These are phyloP conservation scores for Macropus fuliginosus DNA, from an alignment of 2,797 vertebrate genomes.

Conservation along the genomic window DNA sequence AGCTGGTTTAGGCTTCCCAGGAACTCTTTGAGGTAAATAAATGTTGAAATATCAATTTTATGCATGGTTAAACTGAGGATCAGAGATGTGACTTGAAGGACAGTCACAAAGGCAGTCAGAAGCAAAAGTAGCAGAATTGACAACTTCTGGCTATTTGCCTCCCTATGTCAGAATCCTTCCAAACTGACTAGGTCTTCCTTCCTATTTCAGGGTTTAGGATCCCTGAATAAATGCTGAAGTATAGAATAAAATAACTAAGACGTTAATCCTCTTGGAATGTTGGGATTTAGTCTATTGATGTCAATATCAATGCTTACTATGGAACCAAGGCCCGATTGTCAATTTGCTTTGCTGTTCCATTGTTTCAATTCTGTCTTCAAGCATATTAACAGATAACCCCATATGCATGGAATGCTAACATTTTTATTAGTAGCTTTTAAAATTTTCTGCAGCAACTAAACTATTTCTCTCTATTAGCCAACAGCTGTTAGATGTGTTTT, in stretches of 20 bases:
- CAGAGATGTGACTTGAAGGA: not conserved
- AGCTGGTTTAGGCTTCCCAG: not conserved
- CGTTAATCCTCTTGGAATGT: not conserved
- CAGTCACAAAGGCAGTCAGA: not conserved
- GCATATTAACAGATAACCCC: not conserved
- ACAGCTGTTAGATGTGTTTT: conserved; percentile 73
- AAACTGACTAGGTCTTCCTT: not conserved
- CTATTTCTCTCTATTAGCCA: conserved; percentile 76
- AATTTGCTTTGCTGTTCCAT: not conserved
- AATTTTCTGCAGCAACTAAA: conserved; percentile 55
- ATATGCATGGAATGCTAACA: conserved; percentile 21
- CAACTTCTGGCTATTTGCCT: not conserved
- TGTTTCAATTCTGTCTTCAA: conserved; percentile 20
- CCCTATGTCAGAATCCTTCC: not conserved
- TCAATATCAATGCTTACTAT: too few relatives aligned
- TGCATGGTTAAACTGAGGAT: not conserved
- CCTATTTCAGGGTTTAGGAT: not conserved
- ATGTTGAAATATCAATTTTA: conserved; percentile 11
- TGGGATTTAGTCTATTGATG: not conserved
- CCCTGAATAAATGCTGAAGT: not conserved
- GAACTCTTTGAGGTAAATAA: not conserved
- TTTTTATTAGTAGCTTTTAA: conserved; percentile 69
- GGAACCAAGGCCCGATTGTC: not conserved
- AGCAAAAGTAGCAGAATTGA: not conserved
- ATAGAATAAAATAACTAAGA: not conserved